Percentiles rank a stretch among this genome's conserved stretches.
These are phyloP conservation scores for Porites australiensis DNA, from an alignment of 64 coral and sea anemone species.

Conservation along the genomic window DNA sequence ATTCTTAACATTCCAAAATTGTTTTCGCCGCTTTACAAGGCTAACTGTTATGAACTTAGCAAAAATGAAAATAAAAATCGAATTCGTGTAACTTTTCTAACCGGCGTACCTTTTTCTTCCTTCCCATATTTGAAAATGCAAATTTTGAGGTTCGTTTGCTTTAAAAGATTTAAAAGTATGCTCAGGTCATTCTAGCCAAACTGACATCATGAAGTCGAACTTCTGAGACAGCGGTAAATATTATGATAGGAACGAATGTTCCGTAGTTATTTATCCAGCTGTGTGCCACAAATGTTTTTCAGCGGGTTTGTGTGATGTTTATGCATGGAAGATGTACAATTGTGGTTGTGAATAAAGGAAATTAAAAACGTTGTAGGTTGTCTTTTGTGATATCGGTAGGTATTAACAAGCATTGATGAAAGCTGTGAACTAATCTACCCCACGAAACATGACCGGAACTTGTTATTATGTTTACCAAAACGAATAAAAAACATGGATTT, in stretches of 20 bases:
- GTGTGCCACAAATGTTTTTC: neutral
- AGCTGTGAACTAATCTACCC: neutral
- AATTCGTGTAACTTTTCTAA: neutral
- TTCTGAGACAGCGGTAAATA: slow-evolving; percentile 23
- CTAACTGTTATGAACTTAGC: neutral
- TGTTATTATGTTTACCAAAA: neutral
- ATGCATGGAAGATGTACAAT: neutral
- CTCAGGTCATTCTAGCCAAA: slow-evolving; percentile 9
- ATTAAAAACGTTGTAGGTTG: neutral
- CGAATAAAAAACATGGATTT: neutral
- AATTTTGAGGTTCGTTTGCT: neutral
- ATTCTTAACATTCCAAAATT: no score
- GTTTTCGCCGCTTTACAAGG: no score
- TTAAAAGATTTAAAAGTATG: neutral
- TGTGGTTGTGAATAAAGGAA: neutral
- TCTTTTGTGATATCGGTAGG: slow-evolving; percentile 8
- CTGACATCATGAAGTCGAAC: neutral
- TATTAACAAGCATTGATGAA: slow-evolving; percentile 1
- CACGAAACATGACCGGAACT: neutral
- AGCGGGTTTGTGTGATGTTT: slow-evolving; percentile 2
- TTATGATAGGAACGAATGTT: slow-evolving; percentile 18
- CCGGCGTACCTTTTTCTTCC: neutral
- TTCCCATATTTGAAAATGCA: neutral
- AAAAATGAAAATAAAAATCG: neutral
- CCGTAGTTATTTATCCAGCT: slow-evolving; percentile 29